Conservation (phyloP, 2,113 vertebrate genomes). For the Microcebus jonahi region DNA sequence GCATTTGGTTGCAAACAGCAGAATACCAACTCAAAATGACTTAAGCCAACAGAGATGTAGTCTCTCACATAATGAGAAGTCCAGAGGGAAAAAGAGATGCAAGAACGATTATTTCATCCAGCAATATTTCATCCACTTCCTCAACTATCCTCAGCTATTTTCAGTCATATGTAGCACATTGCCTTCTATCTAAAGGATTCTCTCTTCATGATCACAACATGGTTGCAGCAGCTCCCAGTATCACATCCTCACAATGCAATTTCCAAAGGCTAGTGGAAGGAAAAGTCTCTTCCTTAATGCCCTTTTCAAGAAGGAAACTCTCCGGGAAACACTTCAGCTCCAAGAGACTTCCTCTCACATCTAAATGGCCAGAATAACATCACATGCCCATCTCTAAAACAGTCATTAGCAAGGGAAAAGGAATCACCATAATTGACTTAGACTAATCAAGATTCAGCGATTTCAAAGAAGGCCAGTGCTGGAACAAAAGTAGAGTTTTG, state of each 20-base stretch:
- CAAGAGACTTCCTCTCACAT: background rate
- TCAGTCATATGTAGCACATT: background rate
- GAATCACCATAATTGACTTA: background rate
- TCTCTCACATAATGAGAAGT: background rate
- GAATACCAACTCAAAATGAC: background rate
- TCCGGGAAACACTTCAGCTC: background rate
- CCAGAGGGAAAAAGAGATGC: background rate
- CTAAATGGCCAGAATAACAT: background rate
- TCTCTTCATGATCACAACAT: background rate
- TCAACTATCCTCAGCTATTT: background rate
- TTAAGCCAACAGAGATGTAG: background rate
- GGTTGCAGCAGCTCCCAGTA: background rate
- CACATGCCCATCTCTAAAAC: background rate
- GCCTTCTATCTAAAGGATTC: background rate
- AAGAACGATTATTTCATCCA: background rate
- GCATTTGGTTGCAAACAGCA: background rate
- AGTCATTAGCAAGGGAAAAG: background rate
- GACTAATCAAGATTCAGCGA: background rate
- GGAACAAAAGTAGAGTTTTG: background rate
- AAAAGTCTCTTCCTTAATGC: background rate
- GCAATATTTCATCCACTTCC: background rate
- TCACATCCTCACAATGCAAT: background rate
- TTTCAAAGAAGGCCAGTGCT: background rate
- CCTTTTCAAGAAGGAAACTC: background rate
- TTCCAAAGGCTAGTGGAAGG: background rate